These are phyloP conservation scores for Siphonodentalium dalli DNA, from an alignment of 2,888 invertebrate genomes.

Conservation along the genomic window DNA sequence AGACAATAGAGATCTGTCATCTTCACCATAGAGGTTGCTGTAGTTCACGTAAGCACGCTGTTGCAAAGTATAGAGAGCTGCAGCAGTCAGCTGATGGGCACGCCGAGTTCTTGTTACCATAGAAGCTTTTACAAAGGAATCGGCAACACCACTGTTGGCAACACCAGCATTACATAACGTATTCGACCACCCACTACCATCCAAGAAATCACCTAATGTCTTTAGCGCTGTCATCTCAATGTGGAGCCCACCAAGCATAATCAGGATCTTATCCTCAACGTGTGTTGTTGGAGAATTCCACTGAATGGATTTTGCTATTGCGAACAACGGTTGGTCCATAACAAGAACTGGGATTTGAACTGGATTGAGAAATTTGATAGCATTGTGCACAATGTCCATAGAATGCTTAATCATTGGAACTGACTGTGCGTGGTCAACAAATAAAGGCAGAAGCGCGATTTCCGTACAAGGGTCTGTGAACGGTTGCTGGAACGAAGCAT, in stretches of 20 bases:
- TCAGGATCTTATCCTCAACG: no score
- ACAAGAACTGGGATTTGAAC: no score
- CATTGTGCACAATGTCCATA: conserved; percentile 1
- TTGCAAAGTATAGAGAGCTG: conserved; percentile 3
- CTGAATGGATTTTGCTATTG: no score
- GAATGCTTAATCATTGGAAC: conserved; percentile 22
- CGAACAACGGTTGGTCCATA: no score
- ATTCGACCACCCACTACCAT: conserved; percentile 11
- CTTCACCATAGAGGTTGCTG: no score
- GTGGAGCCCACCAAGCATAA: no score
- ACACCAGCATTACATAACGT: conserved; percentile 6
- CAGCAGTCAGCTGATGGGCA: conserved; percentile 17
- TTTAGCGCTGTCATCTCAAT: conserved; percentile 9
- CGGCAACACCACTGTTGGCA: conserved; percentile 6
- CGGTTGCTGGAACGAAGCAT: no score
- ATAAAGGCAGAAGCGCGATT: conserved; percentile 12
- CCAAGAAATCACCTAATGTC: conserved; percentile 4
- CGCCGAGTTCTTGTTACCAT: conserved; percentile 15
- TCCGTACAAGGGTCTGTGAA: not conserved
- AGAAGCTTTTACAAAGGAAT: conserved; percentile 10
- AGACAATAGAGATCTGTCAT: no score
- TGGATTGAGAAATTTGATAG: not conserved
- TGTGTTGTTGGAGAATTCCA: no score
- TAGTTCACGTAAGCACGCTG: not conserved
- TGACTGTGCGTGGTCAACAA: not conserved